Percentiles rank a stretch among this genome's conserved stretches.
phyloP scores from a whole-genome alignment of 2,113 vertebrate species.

The Picathartes gymnocephalus region DNA sequence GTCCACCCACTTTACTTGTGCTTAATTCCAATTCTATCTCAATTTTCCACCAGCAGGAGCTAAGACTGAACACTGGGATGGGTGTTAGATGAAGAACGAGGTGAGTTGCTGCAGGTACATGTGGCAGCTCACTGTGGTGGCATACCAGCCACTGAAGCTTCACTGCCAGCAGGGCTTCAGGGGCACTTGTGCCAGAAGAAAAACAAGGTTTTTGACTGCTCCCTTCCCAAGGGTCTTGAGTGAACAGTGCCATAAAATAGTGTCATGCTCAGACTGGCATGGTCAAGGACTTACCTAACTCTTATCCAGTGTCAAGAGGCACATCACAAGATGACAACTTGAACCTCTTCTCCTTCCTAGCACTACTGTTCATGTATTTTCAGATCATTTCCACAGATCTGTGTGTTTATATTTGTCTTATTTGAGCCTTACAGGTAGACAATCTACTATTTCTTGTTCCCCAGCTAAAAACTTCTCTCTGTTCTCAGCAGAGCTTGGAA shows the following conservation, averaged over 20 bases:
- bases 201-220: neutral
- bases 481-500: neutral
- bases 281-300: neutral
- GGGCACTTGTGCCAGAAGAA: neutral
- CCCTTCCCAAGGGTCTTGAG: neutral
- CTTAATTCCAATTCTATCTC: neutral
- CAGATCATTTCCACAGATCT: neutral
- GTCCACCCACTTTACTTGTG: neutral
- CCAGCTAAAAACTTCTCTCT: neutral
- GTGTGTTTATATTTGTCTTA: neutral
- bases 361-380: neutral
- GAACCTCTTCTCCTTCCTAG: neutral
- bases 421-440: neutral
- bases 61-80: neutral
- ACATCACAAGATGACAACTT: neutral
- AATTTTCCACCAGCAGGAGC: neutral
- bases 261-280: neutral
- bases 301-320: neutral
- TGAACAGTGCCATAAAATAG: neutral
- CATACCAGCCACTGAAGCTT: neutral
- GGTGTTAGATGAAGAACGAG: neutral
- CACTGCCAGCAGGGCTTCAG: neutral
- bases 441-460: neutral
- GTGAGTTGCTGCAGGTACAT: rapidly evolving
- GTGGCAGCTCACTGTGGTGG: neutral